A percentile compares a stretch with the other conserved stretches of the same genome.
These are phyloP conservation scores for Ploceus nigricollis DNA, from an alignment of 2,113 vertebrate species.

Conservation along the genomic window DNA sequence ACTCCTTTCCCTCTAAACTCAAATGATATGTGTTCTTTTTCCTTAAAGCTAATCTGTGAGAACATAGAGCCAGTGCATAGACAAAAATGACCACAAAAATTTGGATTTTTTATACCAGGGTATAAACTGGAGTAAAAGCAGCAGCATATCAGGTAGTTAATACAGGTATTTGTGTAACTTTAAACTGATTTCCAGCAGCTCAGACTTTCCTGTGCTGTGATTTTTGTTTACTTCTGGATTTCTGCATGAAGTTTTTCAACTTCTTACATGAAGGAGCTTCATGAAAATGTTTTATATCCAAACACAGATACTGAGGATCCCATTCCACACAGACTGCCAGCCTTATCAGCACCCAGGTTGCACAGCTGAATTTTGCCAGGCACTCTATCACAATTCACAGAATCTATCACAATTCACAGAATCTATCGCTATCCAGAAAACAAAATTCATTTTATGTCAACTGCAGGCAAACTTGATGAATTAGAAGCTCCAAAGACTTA, in stretches of 20 bases:
- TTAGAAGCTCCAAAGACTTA: background rate
- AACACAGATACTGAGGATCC: background rate
- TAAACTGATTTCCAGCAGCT: background rate
- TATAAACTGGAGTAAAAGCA: background rate
- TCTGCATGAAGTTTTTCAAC: background rate
- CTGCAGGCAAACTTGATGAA: background rate
- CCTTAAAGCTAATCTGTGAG: background rate
- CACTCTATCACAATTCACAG: background rate
- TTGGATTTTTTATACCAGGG: background rate
- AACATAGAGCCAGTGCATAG: background rate
- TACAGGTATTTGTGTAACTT: background rate
- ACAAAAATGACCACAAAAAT: background rate
- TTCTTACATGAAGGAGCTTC: background rate
- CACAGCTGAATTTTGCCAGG: background rate
- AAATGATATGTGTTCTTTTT: background rate
- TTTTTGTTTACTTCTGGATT: background rate
- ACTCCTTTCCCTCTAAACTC: background rate
- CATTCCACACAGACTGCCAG: rapidly evolving
- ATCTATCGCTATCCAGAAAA: background rate
- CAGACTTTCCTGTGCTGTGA: background rate
- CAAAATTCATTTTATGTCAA: background rate
- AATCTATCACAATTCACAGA: background rate
- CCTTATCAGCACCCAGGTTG: background rate
- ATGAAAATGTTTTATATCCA: background rate
- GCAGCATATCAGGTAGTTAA: background rate